Evolutionary conservation across 1,140 invertebrate species (phyloP).

Genomic region (Diorhabda elongata): DNA sequence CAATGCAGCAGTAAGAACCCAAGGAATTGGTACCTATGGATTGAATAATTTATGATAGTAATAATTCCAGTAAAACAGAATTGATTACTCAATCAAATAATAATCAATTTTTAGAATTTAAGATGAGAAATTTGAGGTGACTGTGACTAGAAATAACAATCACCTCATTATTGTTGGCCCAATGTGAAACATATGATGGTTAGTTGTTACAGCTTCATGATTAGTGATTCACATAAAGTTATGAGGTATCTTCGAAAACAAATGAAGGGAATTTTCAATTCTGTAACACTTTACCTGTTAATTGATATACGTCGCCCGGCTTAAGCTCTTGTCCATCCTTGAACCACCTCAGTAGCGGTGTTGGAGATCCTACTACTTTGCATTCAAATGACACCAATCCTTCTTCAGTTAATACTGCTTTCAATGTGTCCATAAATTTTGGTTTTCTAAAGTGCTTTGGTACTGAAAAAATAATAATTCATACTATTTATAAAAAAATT

Average conservation of each 20-base stretch:
- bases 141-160: too few species aligned
- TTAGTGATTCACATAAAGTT: too few species aligned
- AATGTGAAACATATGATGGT: too few species aligned
- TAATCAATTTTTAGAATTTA: too few species aligned
- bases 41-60: too few species aligned
- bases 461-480: constrained; percentile 53
- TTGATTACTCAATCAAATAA: too few species aligned
- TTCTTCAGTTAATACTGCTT: constrained; percentile 84
- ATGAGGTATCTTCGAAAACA: neutral
- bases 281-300: constrained; percentile 64
- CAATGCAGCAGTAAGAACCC: constrained; percentile 88
- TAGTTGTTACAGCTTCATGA: too few species aligned
- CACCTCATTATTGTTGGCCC: too few species aligned
- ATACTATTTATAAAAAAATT: too few species aligned
- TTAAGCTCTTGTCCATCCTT: constrained; percentile 88
- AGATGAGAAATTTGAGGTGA: too few species aligned
- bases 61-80: too few species aligned
- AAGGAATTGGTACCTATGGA: constrained; percentile 60
- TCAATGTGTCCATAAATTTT: constrained; percentile 82
- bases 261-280: constrained; percentile 49
- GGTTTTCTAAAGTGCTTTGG: constrained; percentile 87
- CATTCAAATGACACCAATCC: constrained; percentile 89
- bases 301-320: constrained; percentile 86
- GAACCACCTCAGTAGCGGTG: constrained; percentile 80
- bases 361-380: constrained; percentile 87